Conservation (phyloP, 2,113 vertebrate species). For the Lanius collurio region DNA sequence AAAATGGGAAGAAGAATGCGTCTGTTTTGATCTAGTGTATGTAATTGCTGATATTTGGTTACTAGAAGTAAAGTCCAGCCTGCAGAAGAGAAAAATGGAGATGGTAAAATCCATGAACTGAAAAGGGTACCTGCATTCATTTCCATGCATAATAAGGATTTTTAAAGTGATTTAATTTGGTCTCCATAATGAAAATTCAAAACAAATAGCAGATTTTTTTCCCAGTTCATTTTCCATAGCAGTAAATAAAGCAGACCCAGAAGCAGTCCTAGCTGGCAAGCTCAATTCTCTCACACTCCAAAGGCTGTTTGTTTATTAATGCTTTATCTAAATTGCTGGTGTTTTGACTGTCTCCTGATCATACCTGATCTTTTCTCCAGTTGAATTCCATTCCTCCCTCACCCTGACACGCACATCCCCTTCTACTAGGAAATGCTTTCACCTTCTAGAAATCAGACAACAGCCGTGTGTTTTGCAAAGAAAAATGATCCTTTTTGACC, state of each 20-base stretch:
- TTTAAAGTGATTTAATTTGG: slow-evolving; percentile 52
- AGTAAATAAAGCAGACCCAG: slow-evolving; percentile 41
- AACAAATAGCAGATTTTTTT: not conserved
- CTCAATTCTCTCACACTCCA: slow-evolving; percentile 28
- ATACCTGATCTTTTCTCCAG: not conserved
- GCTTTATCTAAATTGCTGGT: slow-evolving; percentile 17
- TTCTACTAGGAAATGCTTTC: slow-evolving; percentile 7
- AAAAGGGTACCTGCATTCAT: slow-evolving; percentile 66
- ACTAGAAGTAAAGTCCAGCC: slow-evolving; percentile 68
- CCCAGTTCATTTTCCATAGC: slow-evolving; percentile 2
- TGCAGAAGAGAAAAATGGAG: slow-evolving; percentile 64
- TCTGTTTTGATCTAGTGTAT: slow-evolving; percentile 12
- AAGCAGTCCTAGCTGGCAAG: slow-evolving; percentile 26
- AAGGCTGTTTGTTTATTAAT: slow-evolving; percentile 48
- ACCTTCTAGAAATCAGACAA: not conserved
- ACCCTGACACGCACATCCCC: not conserved
- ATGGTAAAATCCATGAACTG: slow-evolving; percentile 64
- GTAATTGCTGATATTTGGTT: slow-evolving; percentile 45
- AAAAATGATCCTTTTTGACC: slow-evolving; percentile 33
- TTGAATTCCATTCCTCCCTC: not conserved
- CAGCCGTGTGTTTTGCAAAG: slow-evolving; percentile 1
- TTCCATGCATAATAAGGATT: slow-evolving; percentile 63
- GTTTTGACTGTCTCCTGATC: slow-evolving; percentile 5
- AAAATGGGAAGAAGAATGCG: not conserved
- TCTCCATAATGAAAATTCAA: slow-evolving; percentile 20